Evolutionary conservation across 2,797 vertebrate species (phyloP), one percentile per base, ranked within the genome.

Genomic region (Peromyscus melanophrys): DNA sequence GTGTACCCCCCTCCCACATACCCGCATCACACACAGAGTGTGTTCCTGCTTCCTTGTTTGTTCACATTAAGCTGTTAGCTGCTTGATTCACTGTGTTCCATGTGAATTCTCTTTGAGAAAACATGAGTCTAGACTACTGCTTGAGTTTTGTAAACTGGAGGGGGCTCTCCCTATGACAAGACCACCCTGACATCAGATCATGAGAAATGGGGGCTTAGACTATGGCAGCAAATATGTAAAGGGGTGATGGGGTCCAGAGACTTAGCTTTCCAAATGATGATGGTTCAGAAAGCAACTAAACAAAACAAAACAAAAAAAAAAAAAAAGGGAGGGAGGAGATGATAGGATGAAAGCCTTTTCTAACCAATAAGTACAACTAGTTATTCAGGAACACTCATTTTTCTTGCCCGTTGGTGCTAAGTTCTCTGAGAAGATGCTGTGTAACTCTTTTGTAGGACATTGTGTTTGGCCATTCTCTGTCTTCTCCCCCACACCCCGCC

Each of bases 351-450:
- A 55, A n/a, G 63, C 63, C 31, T 1, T 23, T 67, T 29, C 49
- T n/a, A 17, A 6, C 17, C n/a, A 6, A 7, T 31, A 59, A 52
- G 16, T 19, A 7, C 86, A 59, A 31, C 69, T 19, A 3, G n/a
- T 40, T 5, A 21, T 69, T 86, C 52, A 5, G 0, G 13, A 67
- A 4, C n/a, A n/a, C n/a, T 84, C 10, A 23, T 34, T 93, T 80
- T 52, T 52, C 23, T n/a, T 61, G 17, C 34, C 13, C 12, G 1
- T 5, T 84, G n/a, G 83, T 40, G 63, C 25, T 57, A 31, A 49
- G 21, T 84, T 93, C 29, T 77, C 92, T 34, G 63, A 94, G 81
- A 85, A 92, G 89, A 46, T 34, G 57, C 6, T 21, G 25, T 69
- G 10, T 27, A 55, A 4, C 69, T 23, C 40, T 78, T 63, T 73